Evolutionary conservation across 2,888 invertebrate species (phyloP), one percentile per base, ranked within the genome.

Genomic region (Agrochola litura): DNA sequence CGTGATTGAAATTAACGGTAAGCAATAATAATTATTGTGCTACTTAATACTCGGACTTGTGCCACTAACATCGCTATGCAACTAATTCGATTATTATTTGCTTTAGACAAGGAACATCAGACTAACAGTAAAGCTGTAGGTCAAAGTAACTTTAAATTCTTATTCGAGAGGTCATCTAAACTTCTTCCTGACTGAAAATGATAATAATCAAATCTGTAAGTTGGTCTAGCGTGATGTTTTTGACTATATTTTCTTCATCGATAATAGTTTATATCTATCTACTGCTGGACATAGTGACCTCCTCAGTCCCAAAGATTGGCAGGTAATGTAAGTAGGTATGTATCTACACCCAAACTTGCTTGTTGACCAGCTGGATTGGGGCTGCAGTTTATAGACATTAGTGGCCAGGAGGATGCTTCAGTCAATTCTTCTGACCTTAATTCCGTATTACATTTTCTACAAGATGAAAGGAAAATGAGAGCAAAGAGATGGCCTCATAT

Each of bases 1-100:
- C 65, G 73, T 83, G 76, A 79, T 80, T 77, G 19, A 70, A 82
- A 65, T 65, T 65, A 86, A 87, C 86, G 73, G 86, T 83, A 65
- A 78, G 56, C 76, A 79, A 73, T 77, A 64, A 82, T 75, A 25
- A 81, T 80, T 14, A 63, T 58, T 79, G 80, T 83, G 80, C 82
- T 64, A 76, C 79, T 79, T 81, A 73, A 46, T 54, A 75, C 74
- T 65, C 19, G 1, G 14, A 60, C 41, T 69, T 81, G 68, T 82
- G 68, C 84, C 70, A 77, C 74, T 69, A 64, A 84, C 74, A 66
- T 49, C 61, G 37, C 65, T 64, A 72, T 73, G 63, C 25, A 63
- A 46, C 46, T 68, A 77, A 86, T 84, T 84, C 49, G 12, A 86
- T 84, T 77, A 67, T n/a, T 61, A 52, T 66, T 68, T 60, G 19